phyloP scores from a whole-genome alignment of 2,113 vertebrate species.

The Saimiri boliviensis region DNA sequence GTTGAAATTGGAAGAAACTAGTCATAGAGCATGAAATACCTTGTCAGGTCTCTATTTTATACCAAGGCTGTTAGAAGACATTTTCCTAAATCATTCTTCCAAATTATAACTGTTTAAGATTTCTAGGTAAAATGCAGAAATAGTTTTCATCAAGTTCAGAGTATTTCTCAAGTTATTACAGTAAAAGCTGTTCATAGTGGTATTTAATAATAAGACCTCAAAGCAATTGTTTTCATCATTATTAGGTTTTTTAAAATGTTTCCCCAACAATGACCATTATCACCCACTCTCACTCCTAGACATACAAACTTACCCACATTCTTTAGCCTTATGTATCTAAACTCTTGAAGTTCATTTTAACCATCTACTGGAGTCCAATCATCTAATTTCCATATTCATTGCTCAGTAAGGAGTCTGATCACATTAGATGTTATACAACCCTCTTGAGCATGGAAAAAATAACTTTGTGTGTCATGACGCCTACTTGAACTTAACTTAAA shows the following conservation, averaged over 20 bases:
- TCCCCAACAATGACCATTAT: neutral
- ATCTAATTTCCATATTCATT: slow-evolving; percentile 72
- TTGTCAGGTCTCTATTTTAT: neutral
- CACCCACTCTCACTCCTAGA: neutral
- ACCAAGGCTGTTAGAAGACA: neutral
- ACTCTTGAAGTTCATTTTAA: slow-evolving; percentile 54
- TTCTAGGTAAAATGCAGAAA: neutral
- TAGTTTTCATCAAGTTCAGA: neutral
- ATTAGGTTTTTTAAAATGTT: neutral
- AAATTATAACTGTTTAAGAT: slow-evolving; percentile 6
- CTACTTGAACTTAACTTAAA: slow-evolving; percentile 65
- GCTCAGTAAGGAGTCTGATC: slow-evolving; percentile 58
- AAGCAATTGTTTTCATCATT: slow-evolving; percentile 38
- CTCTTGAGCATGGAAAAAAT: slow-evolving; percentile 59
- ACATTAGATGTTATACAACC: slow-evolving; percentile 55
- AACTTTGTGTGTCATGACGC: slow-evolving; percentile 58
- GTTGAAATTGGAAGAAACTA: neutral
- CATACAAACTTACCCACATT: neutral
- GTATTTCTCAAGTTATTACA: neutral
- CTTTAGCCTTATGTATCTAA: slow-evolving; percentile 49
- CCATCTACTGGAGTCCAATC: neutral
- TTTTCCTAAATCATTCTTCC: neutral
- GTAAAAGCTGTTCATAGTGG: neutral
- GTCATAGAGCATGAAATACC: neutral
- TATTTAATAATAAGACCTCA: neutral